Percentiles rank a stretch among this genome's conserved stretches.
phyloP scores from a whole-genome alignment of 2,888 invertebrate genomes.

The Eutolmus rufibarbis region DNA sequence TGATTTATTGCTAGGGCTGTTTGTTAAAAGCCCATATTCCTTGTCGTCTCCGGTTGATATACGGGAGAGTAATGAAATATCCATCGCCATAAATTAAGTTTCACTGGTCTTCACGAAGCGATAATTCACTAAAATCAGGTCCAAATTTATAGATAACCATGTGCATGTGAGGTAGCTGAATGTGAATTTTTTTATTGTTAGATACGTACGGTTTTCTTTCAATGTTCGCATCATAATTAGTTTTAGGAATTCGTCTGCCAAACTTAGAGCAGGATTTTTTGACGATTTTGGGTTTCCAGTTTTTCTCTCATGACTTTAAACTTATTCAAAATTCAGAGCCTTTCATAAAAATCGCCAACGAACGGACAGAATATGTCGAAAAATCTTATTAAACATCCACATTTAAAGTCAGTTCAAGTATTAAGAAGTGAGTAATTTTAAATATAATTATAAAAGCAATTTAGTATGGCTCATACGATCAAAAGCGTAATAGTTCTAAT shows the following conservation, averaged over 20 bases:
- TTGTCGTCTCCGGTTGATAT: slow-evolving; percentile 41
- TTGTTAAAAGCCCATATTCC: slow-evolving; percentile 44
- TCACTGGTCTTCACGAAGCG: slow-evolving; percentile 30
- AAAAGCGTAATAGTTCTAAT: neutral
- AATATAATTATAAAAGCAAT: neutral
- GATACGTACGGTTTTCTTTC: neutral
- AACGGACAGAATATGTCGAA: neutral
- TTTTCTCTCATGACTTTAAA: neutral
- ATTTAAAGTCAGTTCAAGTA: neutral
- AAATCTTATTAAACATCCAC: neutral
- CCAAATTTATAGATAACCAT: slow-evolving; percentile 34
- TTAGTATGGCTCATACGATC: neutral
- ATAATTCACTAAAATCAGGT: slow-evolving; percentile 44
- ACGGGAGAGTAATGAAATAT: slow-evolving; percentile 42
- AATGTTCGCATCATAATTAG: neutral
- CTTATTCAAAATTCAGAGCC: neutral
- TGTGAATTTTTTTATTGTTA: neutral
- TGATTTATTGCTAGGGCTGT: slow-evolving; percentile 42
- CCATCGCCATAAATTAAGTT: slow-evolving; percentile 41
- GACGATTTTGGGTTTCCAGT: too few relatives aligned
- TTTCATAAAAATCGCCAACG: neutral
- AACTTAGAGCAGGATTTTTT: neutral
- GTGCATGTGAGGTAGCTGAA: neutral
- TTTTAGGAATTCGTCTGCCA: too few relatives aligned
- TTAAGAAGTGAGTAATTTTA: neutral